Evolutionary conservation across 2,113 vertebrate species (phyloP).

Genomic region (Pimephales promelas): DNA sequence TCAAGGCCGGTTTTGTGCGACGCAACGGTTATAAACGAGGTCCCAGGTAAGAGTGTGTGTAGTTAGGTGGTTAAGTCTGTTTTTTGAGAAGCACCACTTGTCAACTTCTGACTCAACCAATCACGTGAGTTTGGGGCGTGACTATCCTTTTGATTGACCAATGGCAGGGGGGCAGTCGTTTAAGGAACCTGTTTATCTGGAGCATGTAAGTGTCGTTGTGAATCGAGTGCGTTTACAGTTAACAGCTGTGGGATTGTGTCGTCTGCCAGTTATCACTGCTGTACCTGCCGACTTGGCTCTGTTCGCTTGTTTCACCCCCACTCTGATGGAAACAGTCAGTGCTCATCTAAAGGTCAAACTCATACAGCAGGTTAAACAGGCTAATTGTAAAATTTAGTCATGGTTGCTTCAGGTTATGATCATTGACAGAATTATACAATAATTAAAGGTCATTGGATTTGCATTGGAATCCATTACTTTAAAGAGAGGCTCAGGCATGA

Average conservation of each 20-base stretch:
- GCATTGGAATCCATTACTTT: conserved; percentile 56
- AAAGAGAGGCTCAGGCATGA: conserved; percentile 41
- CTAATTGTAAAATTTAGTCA: conserved; percentile 74
- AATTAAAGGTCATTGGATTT: conserved; percentile 65
- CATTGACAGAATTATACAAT: conserved; percentile 59
- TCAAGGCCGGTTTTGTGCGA: too few relatives aligned
- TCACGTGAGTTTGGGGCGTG: neutral
- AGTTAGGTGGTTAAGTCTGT: too few relatives aligned
- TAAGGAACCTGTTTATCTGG: neutral
- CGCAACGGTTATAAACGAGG: too few relatives aligned
- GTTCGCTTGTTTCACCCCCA: neutral
- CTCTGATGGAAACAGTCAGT: conserved; percentile 78
- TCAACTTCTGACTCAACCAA: neutral
- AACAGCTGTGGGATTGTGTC: neutral
- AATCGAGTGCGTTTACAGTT: neutral
- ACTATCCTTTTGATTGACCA: neutral
- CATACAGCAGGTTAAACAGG: conserved; percentile 82
- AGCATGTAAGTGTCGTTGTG: neutral
- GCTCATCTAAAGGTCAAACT: conserved; percentile 77
- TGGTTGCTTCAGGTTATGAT: conserved; percentile 59
- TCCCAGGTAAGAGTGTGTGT: too few relatives aligned
- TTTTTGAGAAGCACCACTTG: neutral
- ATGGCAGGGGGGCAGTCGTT: neutral
- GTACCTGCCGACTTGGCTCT: neutral
- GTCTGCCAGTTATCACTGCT: neutral